Evolutionary conservation across 1,140 invertebrate species (phyloP), one percentile per base, ranked within the genome.

Genomic region (Charaxes varanes): DNA sequence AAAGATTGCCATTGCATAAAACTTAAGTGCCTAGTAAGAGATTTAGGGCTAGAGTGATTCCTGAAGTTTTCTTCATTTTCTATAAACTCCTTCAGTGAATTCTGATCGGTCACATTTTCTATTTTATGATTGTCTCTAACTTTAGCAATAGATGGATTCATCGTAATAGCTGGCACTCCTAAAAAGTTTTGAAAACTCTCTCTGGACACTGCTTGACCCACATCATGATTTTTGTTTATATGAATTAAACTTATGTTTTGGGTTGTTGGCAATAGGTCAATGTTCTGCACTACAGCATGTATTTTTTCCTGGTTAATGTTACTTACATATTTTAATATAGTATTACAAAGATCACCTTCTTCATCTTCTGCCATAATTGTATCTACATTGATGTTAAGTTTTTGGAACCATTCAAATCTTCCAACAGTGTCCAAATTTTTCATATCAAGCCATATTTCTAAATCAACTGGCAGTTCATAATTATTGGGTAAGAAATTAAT

Each of bases 391-490:
- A 53, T 44, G 7, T 11, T 32, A 44, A 69, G 55, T 49, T 70
- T 74, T 32, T 61, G 41, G n/a, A 68, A 22, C 78, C 72, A 76
- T 28, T 65, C 34, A 47, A 77, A 66, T 37, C 55, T 61, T 34
- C 62, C 72, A 50, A 51, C 53, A 28, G 78, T 54, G 53, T 87
- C 63, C 26, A 85, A 51, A 67, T 83, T 82, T 44, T 84, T 61
- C n/a, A 86, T 44, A 49, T 84, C 59, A 4, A 88, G 41, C 86
- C 86, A 89, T 8, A 52, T 13, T 42, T 70, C 63, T 28, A 90
- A 71, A 65, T 88, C 55, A 12, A 11, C 13, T 24, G 87, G 86
- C 14, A 89, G 61, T 26, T 41, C 40, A 61, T 85, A 86, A 26
- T 74, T 48, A 2, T 63, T 13, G 15, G 86, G 82, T 41, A 88